phyloP scores from a whole-genome alignment of 2,113 vertebrate genomes.

The Nyctibius bracteatus region DNA sequence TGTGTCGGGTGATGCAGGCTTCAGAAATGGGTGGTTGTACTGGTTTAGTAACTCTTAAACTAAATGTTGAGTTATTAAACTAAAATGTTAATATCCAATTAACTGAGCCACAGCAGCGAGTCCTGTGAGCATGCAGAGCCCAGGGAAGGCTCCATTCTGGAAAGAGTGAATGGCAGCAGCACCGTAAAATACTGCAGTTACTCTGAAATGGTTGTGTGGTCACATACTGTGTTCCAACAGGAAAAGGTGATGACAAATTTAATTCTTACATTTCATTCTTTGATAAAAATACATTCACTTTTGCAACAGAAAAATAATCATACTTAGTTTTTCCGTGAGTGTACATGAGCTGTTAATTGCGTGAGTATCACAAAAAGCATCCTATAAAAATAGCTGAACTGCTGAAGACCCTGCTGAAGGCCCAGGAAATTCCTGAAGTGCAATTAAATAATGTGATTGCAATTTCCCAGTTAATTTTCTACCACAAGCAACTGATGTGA shows the following conservation, averaged over 20 bases:
- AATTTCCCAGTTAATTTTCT: neutral
- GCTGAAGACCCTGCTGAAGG: neutral
- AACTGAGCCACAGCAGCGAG: neutral
- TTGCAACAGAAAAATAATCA: neutral
- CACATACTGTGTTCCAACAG: neutral
- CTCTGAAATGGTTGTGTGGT: neutral
- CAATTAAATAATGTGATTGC: neutral
- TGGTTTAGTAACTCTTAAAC: neutral
- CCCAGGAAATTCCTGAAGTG: neutral
- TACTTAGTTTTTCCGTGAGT: neutral
- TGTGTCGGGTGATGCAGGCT: fast-evolving
- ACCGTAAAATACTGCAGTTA: no score
- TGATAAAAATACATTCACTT: neutral
- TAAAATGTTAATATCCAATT: fast-evolving
- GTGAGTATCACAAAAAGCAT: fast-evolving
- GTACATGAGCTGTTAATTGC: neutral
- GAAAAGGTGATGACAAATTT: neutral
- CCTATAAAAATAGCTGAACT: neutral
- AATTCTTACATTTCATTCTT: neutral
- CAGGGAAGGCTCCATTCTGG: fast-evolving
- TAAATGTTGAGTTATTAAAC: neutral
- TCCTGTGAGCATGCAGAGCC: neutral
- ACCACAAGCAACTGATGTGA: neutral
- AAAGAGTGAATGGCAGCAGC: neutral
- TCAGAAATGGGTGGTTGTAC: neutral